phyloP scores from a whole-genome alignment of 2,113 vertebrate species.

The Scytalopus superciliaris region DNA sequence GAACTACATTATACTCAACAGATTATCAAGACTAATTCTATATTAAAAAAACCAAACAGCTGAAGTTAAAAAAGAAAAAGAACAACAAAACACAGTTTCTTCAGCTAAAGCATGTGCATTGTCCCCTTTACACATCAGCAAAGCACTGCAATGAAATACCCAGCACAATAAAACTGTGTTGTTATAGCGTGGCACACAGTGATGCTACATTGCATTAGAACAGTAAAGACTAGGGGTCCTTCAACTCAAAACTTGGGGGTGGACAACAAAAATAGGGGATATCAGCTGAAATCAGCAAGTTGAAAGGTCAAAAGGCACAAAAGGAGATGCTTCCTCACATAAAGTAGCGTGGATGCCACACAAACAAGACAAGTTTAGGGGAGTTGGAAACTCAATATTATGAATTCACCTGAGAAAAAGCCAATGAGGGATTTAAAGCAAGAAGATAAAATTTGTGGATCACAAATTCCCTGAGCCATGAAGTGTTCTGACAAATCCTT shows the following conservation, averaged over 20 bases:
- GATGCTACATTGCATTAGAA: background rate
- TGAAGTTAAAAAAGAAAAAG: background rate
- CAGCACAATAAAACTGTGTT: background rate
- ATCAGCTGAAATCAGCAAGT: accelerated
- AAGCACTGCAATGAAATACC: background rate
- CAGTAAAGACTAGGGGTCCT: background rate
- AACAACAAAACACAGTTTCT: background rate
- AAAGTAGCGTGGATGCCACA: background rate
- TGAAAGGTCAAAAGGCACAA: background rate
- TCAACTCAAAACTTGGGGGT: background rate
- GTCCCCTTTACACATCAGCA: background rate
- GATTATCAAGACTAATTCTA: background rate
- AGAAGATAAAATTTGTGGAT: background rate
- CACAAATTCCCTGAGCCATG: background rate
- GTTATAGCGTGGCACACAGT: accelerated
- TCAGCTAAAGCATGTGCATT: background rate
- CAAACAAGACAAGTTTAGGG: background rate
- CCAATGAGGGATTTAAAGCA: background rate
- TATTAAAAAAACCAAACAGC: background rate
- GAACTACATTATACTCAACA: conserved; percentile 19
- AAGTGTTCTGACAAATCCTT: background rate
- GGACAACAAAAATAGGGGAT: background rate
- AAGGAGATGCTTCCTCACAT: background rate
- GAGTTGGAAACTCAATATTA: background rate
- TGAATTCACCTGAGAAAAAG: background rate